Evolutionary conservation across 35 echinoderm and acorn worm species (phyloP).

Genomic region (Eucidaris tribuloides): DNA sequence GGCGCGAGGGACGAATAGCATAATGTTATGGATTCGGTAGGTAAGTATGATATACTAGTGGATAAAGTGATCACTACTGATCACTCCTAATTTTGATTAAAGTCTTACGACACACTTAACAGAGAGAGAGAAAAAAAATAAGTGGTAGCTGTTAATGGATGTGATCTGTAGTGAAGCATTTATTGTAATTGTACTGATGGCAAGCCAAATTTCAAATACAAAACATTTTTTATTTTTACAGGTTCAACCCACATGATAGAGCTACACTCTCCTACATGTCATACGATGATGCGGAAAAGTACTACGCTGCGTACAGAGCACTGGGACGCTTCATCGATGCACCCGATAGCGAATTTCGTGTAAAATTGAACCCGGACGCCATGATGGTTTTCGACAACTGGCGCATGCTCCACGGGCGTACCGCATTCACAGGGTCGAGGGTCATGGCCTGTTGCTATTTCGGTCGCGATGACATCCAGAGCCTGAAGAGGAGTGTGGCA

Average conservation of each 20-base stretch:
- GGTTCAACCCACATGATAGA: slow-evolving; percentile 40
- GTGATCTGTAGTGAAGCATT: too few species aligned
- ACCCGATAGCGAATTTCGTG: not conserved
- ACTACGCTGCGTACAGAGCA: slow-evolving; percentile 21
- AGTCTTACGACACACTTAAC: too few species aligned
- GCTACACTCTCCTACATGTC: not conserved
- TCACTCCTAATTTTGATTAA: too few species aligned
- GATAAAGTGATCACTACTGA: too few species aligned
- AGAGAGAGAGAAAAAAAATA: too few species aligned
- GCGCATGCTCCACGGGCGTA: slow-evolving; percentile 32
- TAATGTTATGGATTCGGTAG: too few species aligned
- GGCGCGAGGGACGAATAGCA: too few species aligned
- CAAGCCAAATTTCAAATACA: too few species aligned
- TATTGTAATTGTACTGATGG: too few species aligned
- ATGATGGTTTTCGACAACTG: slow-evolving; percentile 47
- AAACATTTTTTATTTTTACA: not conserved
- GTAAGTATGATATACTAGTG: too few species aligned
- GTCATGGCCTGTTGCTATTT: slow-evolving; percentile 29
- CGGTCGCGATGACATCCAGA: not conserved
- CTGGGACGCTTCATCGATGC: slow-evolving; percentile 1
- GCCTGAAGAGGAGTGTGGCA: not conserved
- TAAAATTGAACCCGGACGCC: slow-evolving; percentile 12
- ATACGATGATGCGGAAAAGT: slow-evolving; percentile 1
- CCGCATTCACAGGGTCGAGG: slow-evolving; percentile 13
- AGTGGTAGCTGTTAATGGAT: too few species aligned